Base-by-base conservation (phyloP, 2,888 invertebrate species). In the Leuctra nigra region DNA sequence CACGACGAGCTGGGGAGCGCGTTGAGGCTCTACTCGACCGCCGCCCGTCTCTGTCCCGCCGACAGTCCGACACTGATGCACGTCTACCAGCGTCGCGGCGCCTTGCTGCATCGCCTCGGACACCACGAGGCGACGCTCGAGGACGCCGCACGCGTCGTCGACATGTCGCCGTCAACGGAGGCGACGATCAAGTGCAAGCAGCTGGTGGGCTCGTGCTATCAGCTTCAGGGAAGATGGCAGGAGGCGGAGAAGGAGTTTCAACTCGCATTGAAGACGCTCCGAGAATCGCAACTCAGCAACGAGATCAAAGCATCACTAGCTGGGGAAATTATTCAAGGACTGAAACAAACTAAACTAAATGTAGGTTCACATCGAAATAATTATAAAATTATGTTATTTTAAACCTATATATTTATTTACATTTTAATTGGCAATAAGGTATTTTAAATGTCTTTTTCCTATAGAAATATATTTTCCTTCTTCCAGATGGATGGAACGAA, bases 231-330 rank as follows among this genome's bases (percentile, higher is more conserved):
- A 6, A 14, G 23, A n/a, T 44, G 44, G 39, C 6, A 33, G 4
- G 36, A 25, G 4, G 56, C 41, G 23, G 50, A 39, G 11, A 20
- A 29, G 2, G 11, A 6, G 1, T 35, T 44, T 4, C 16, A 56
- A 18, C 38, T 41, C 2, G 52, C 56, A 9, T 18, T 56, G 23
- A 23, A 56, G 7, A 14, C 11, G 35, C 22, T 56, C 4, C 39
- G 25, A 16, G n/a, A 18, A 35, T 41, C 53, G 16, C 29, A 18
- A n/a, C 4, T 56, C 1, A 23, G 13, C 2, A 44, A 56, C 35
- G 52, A 56, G 1, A 13, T 18, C 6, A 56, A 53, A 33, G 53
- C 56, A 22, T 4, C 4, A 2, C 22, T 46, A 2, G 22, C 18
- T 38, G n/a, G 18, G 1, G 29, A 14, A 3, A 41, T 52, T 29